Conservation (phyloP, 1,140 invertebrate genomes). For the Pogonognathellus flavescens region DNA sequence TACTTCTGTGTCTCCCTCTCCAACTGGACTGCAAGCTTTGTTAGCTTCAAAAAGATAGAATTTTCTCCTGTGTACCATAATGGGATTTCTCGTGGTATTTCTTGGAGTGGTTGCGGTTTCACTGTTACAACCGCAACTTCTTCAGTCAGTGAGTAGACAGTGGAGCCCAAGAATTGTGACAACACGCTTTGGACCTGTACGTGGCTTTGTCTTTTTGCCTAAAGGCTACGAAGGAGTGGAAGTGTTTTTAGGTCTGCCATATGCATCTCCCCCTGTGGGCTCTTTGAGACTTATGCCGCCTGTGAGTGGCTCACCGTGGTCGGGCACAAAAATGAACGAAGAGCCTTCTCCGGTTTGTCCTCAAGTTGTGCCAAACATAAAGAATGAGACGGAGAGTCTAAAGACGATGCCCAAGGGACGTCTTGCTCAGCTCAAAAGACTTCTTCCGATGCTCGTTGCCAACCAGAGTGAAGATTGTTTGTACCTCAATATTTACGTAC, state of each 20-base stretch:
- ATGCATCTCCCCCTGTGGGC: constrained; percentile 93
- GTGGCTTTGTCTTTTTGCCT: constrained; percentile 63
- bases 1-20: no score
- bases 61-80: not conserved
- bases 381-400: constrained; percentile 82
- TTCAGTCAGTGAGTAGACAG: constrained; percentile 50
- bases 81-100: constrained; percentile 42
- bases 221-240: constrained; percentile 76
- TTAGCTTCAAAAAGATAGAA: not conserved
- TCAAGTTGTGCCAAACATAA: constrained; percentile 85
- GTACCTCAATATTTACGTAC: constrained; percentile 96
- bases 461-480: constrained; percentile 97
- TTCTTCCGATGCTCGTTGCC: constrained; percentile 81
- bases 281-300: constrained; percentile 94
- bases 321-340: constrained; percentile 92
- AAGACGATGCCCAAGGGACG: constrained; percentile 88
- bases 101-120: constrained; percentile 32
- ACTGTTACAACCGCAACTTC: constrained; percentile 9
- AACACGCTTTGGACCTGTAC: constrained; percentile 59
- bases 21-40: no score
- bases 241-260: constrained; percentile 93
- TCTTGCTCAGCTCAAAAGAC: constrained; percentile 86
- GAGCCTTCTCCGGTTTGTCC: constrained; percentile 91
- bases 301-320: constrained; percentile 90
- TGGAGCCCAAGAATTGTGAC: constrained; percentile 64